Conservation (phyloP, 2,888 invertebrate species). For the Bugulina stolonifera region DNA sequence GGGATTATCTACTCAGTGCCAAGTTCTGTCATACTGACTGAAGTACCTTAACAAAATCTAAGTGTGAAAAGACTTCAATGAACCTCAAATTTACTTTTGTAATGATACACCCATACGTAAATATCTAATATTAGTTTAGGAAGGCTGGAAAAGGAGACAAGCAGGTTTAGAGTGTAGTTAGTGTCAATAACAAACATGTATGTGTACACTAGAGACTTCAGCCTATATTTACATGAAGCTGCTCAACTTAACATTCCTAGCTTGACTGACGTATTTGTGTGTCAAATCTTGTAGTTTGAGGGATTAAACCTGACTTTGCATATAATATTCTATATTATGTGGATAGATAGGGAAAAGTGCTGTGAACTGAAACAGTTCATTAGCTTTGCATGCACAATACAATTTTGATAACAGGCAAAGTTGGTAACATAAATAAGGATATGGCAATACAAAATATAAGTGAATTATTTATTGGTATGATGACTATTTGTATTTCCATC, state of each 20-base stretch:
- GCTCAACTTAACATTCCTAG: neutral
- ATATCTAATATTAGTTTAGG: neutral
- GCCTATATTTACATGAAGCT: neutral
- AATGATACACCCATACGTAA: neutral
- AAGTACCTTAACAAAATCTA: constrained; percentile 5
- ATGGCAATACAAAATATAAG: no score
- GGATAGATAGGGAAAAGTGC: no score
- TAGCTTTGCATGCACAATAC: no score
- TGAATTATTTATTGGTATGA: no score
- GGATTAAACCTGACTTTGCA: neutral
- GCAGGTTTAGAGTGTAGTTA: neutral
- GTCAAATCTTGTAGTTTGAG: neutral
- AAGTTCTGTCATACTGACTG: no score
- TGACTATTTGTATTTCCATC: neutral
- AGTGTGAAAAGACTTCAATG: constrained; percentile 19
- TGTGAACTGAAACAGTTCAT: no score
- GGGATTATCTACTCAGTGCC: no score
- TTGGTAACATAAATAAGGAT: no score
- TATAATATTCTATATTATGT: no score
- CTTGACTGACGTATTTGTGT: neutral
- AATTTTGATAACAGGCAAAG: no score
- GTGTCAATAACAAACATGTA: neutral
- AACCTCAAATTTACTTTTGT: neutral
- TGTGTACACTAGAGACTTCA: neutral
- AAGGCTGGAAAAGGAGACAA: neutral